Percentiles rank a stretch among this genome's conserved stretches.
phyloP scores from a whole-genome alignment of 2,797 vertebrate genomes.

The Tragopan temminckii region DNA sequence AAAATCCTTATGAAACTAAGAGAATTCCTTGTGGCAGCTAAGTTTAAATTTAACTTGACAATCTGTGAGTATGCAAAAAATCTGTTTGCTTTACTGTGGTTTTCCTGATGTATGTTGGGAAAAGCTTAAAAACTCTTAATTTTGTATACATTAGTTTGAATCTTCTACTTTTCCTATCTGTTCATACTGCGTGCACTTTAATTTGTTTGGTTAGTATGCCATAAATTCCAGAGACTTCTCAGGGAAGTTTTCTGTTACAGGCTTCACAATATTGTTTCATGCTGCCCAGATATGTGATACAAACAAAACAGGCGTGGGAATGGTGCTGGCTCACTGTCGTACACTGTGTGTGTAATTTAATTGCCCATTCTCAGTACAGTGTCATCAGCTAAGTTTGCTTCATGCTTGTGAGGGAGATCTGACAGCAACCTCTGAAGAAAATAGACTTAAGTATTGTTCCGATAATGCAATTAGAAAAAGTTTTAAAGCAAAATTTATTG shows the following conservation, averaged over 20 bases:
- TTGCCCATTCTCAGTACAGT: not conserved
- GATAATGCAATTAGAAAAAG: not conserved
- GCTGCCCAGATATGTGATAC: fast-evolving
- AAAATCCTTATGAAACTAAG: not conserved
- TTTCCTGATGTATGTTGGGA: not conserved
- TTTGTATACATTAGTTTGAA: not conserved
- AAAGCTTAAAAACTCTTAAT: not conserved
- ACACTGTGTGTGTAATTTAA: fast-evolving
- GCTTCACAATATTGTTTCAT: fast-evolving
- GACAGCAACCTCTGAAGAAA: not conserved
- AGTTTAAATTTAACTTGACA: not conserved
- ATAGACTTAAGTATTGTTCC: not conserved
- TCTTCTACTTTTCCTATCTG: not conserved
- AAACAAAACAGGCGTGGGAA: not conserved
- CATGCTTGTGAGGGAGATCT: not conserved
- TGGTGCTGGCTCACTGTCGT: not conserved
- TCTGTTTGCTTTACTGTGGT: not conserved
- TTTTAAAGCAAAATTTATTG: not conserved
- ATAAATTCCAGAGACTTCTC: not conserved
- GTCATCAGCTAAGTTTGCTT: not conserved
- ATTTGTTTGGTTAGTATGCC: not conserved
- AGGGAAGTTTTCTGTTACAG: fast-evolving
- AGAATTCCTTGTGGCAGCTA: not conserved
- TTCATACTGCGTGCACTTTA: not conserved
- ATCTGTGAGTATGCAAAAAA: not conserved